phyloP scores from a whole-genome alignment of 2,888 invertebrate genomes.

The Zygaena filipendulae region DNA sequence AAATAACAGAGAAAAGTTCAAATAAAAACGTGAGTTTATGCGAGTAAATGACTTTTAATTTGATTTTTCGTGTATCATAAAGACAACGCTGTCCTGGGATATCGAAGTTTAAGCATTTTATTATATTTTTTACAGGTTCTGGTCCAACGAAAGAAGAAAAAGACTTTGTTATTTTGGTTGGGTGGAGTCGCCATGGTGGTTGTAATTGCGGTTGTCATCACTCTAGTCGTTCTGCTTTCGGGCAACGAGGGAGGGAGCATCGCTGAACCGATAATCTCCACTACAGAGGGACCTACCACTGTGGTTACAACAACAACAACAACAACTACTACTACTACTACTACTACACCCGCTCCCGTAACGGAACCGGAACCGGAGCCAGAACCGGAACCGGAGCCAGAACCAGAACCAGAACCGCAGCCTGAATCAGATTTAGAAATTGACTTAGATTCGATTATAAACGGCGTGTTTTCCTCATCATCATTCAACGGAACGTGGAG shows the following conservation, averaged over 20 bases:
- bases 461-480: conserved; percentile 72
- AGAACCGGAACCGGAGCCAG: too few species aligned
- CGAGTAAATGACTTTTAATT: too few species aligned
- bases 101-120: too few species aligned
- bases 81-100: too few species aligned
- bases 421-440: too few species aligned
- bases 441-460: conserved; percentile 77
- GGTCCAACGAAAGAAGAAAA: conserved; percentile 66
- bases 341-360: conserved; percentile 8
- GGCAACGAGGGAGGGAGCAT: conserved; percentile 32
- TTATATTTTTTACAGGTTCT: conserved; percentile 72
- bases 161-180: conserved; percentile 64
- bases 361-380: conserved; percentile 27
- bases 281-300: conserved; percentile 27
- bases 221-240: conserved; percentile 67
- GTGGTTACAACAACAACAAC: conserved; percentile 10
- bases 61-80: too few species aligned
- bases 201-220: conserved; percentile 70
- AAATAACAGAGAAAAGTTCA: too few species aligned
- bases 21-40: too few species aligned
- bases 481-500: conserved; percentile 87
- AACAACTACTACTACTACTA: conserved; percentile 6
- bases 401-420: conserved; percentile 25
- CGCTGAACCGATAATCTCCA: conserved; percentile 29
- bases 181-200: conserved; percentile 65